A percentile compares a stretch with the other conserved stretches of the same genome.
Evolutionary conservation across 2,113 vertebrate genomes (phyloP).

Genomic region (Ammodytes dubius): DNA sequence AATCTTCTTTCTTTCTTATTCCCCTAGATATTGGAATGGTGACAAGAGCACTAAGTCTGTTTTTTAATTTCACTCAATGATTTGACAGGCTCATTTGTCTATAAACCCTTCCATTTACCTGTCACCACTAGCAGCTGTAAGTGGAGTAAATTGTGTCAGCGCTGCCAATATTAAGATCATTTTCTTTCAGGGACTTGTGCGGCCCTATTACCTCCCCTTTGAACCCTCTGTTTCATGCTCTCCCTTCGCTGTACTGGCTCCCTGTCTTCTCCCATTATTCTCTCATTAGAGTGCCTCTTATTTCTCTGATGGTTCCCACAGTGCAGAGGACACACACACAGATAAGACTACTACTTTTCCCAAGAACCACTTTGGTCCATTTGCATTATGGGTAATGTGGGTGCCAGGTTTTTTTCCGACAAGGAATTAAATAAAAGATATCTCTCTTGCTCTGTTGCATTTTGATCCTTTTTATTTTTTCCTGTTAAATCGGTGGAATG

Average conservation of each 20-base stretch:
- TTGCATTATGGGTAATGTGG: background rate
- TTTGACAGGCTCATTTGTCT: conserved; percentile 1
- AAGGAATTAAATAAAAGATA: background rate
- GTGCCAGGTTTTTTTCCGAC: background rate
- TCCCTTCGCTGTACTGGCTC: background rate
- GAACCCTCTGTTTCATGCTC: background rate
- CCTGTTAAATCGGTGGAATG: background rate
- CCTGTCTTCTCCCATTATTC: conserved; percentile 45
- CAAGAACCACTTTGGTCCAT: background rate
- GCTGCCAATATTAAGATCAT: background rate
- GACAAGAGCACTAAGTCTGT: conserved; percentile 2
- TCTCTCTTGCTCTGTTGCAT: too few species aligned
- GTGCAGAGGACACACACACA: conserved; percentile 28
- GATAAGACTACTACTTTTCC: background rate
- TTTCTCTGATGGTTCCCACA: conserved; percentile 68
- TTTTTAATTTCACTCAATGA: background rate
- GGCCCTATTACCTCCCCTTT: background rate
- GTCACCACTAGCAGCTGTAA: background rate
- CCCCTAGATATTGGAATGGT: background rate
- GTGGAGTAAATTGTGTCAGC: conserved; percentile 9
- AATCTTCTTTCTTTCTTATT: conserved; percentile 3
- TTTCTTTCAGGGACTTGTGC: conserved; percentile 4
- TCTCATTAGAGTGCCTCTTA: conserved; percentile 32
- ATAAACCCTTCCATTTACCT: background rate
- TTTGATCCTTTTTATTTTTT: too few species aligned